phyloP scores from a whole-genome alignment of 2,797 vertebrate genomes.

The Lophius americanus region DNA sequence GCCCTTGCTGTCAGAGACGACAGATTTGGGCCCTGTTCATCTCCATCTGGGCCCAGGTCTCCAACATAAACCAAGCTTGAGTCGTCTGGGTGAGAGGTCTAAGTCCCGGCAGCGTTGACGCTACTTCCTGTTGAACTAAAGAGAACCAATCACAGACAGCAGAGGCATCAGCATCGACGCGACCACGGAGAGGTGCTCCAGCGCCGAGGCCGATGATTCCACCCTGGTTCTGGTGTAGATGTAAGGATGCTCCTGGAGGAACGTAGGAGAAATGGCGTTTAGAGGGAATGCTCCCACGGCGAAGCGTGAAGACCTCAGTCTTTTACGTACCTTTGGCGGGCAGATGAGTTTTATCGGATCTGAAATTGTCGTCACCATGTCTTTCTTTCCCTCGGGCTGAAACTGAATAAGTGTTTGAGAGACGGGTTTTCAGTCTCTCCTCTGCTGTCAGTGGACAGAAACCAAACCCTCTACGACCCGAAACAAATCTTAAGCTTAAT shows the following conservation, averaged over 20 bases:
- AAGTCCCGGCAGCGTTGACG: neutral
- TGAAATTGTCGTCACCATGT: slow-evolving; percentile 51
- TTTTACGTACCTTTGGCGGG: slow-evolving; percentile 57
- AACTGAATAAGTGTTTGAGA: slow-evolving; percentile 54
- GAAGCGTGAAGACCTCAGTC: neutral
- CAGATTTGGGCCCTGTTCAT: neutral
- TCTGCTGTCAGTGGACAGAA: neutral
- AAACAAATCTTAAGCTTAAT: neutral
- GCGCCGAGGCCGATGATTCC: neutral
- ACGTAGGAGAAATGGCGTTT: neutral
- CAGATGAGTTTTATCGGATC: slow-evolving; percentile 69
- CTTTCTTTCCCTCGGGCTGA: slow-evolving; percentile 70
- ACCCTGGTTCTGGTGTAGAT: slow-evolving; percentile 60
- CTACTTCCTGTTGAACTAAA: neutral
- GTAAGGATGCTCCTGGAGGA: slow-evolving; percentile 70
- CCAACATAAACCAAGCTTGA: neutral
- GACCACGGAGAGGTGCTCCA: neutral
- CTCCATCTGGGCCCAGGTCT: neutral
- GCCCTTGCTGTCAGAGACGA: too few relatives aligned
- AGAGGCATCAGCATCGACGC: neutral
- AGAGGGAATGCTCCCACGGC: neutral
- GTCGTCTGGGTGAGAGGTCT: neutral
- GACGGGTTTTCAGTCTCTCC: neutral
- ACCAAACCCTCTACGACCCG: neutral
- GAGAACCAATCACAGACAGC: neutral